Base-by-base conservation (phyloP, 1,140 invertebrate genomes). In the Lepidurus couesii region DNA sequence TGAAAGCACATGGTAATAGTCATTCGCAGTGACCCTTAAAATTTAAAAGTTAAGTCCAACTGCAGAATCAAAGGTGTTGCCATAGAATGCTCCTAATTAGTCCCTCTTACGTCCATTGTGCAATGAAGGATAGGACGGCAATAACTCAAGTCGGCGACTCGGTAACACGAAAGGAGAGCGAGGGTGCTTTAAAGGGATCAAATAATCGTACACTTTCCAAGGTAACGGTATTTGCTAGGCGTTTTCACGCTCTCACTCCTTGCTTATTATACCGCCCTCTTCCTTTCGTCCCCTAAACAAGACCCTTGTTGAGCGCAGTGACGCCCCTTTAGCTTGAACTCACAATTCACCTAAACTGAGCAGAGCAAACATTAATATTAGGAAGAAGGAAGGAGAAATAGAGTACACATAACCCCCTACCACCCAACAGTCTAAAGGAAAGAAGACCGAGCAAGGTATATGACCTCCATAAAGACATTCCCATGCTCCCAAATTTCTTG, bases 151-250 rank as follows among this genome's bases (percentile, higher is more conserved):
- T 65, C 0, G 53, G n/a, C 21, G 53, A 65, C 53, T 65, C 5
- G 53, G 21, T 9, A 65, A 65, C 53, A 65, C 13, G 53, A 21
- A 13, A 65, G 21, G 53, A 21, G 53, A 65, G 53, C 53, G 53
- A 21, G 21, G 53, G 53, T 65, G 21, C 53, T 65, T 65, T 65
- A 13, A n/a, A 65, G 53, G n/a, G 13, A 65, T 65, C 13, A 13
- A 65, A 65, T 65, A 65, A 65, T 65, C 21, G 53, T 65, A 65
- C 53, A 65, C 53, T 65, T 65, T 65, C 53, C 53, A n/a, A 16
- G 21, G 53, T 13, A 65, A 65, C 53, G 21, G 9, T 65, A 65
- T 65, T 65, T 65, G 53, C 53, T 65, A 65, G 53, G 53, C 53
- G 53, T 21, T 65, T 65, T 65, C 53, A 65, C 53, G 53, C 53